These are phyloP conservation scores for Diadumene lineata DNA, from an alignment of 92 coral and sea anemone species.

Conservation along the genomic window DNA sequence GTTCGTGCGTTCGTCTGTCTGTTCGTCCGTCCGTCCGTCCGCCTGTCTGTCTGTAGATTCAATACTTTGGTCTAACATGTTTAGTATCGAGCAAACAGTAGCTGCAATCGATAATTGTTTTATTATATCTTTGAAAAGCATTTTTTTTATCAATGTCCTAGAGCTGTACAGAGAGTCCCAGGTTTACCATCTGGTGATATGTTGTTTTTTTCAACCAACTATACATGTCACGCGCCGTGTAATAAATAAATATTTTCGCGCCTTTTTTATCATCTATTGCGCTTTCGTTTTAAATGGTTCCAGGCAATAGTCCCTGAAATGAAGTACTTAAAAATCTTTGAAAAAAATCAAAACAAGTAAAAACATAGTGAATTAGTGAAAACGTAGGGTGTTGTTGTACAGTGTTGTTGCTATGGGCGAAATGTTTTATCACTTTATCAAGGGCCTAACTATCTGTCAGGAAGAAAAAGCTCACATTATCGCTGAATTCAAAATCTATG, in stretches of 20 bases:
- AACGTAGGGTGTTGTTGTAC: not conserved
- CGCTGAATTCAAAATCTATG: slow-evolving; percentile 5
- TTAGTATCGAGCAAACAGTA: not conserved
- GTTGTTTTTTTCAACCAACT: not conserved
- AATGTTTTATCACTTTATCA: not conserved
- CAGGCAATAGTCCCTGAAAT: not conserved
- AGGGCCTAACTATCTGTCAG: not conserved
- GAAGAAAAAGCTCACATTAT: slow-evolving; percentile 13
- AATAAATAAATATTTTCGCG: not conserved
- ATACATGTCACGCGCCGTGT: not conserved
- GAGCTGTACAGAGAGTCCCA: not conserved
- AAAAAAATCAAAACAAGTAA: not conserved
- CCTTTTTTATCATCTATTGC: not conserved
- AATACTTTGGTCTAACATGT: too few relatives aligned
- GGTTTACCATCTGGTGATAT: slow-evolving; percentile 9
- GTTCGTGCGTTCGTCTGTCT: too few relatives aligned
- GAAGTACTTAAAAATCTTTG: not conserved
- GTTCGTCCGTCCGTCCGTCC: too few relatives aligned
- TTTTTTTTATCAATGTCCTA: not conserved
- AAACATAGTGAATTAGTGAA: too few relatives aligned
- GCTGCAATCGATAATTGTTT: not conserved
- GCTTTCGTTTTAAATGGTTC: not conserved
- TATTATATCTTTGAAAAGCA: not conserved
- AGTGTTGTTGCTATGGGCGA: not conserved
- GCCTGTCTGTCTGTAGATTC: too few relatives aligned